Evolutionary conservation across 2,888 invertebrate species (phyloP).

Genomic region (Diploptera punctata): DNA sequence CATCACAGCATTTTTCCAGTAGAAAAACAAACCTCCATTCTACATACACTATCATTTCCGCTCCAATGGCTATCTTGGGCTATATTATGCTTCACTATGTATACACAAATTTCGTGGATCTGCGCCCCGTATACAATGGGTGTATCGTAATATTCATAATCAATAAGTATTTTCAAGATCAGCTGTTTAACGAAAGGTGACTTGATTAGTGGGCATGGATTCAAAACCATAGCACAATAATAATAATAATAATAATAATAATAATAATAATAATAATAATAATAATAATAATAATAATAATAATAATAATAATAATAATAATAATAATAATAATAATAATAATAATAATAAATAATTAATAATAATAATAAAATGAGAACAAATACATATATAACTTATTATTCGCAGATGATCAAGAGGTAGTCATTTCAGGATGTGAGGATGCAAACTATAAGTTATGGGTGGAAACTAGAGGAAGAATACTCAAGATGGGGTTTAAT

Average conservation of each 20-base stretch:
- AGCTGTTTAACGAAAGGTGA: too few relatives aligned
- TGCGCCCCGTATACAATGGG: neutral
- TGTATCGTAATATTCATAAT: neutral
- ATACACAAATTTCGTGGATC: too few relatives aligned
- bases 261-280: neutral
- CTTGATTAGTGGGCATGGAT: too few relatives aligned
- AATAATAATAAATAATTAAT: neutral
- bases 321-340: neutral
- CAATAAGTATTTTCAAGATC: too few relatives aligned
- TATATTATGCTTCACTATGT: neutral
- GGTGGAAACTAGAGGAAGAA: too few relatives aligned
- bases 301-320: neutral
- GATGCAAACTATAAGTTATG: too few relatives aligned
- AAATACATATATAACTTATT: too few relatives aligned
- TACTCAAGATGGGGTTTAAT: too few relatives aligned
- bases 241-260: neutral
- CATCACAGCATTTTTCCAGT: constrained; percentile 12
- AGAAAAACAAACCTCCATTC: constrained; percentile 26
- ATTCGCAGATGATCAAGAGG: too few relatives aligned
- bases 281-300: neutral
- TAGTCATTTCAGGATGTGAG: too few relatives aligned
- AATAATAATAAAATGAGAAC: too few relatives aligned
- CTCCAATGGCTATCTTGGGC: constrained; percentile 1
- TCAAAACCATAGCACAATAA: too few relatives aligned
- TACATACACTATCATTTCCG: constrained; percentile 22